Base-by-base conservation (phyloP, 1,140 invertebrate genomes). In the Drosophila bipectinata region DNA sequence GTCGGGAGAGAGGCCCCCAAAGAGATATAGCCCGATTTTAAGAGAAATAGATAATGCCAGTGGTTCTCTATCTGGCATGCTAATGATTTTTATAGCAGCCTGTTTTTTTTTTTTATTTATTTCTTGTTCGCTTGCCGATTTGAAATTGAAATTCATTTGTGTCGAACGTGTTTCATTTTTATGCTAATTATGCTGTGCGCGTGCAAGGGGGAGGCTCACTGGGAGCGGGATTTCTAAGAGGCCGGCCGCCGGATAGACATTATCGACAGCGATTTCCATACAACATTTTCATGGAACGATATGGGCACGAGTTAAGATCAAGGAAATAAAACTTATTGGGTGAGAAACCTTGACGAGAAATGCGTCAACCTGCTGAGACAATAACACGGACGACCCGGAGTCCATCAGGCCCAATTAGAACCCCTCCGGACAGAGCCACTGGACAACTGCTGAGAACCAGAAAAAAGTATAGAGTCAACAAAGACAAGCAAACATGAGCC, bases 131-230 rank as follows among this genome's bases (percentile, higher is more conserved):
- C 37, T 51, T 63, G 68, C 68, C 41, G 58, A 85, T 74, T 80
- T 57, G 18, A 74, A 80, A 85, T 77, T 85, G 47, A 78, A 85
- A 81, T 78, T 81, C 51, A 77, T 76, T 79, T 73, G 78, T 85
- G 82, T 78, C 51, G 72, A 75, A 82, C 81, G 73, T 85, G 77
- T 85, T 77, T 85, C 67, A 66, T 67, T 85, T 77, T 63, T 71
- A 85, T 84, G 68, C 47, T 74, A 80, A 84, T 84, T 84, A 84
- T 73, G 82, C 53, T 73, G 74, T 68, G 51, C 58, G 51, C 54
- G 61, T 75, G 55, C 34, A 61, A 54, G 6, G 15, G 41, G 18
- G 39, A 28, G 48, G 51, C 12, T 18, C 1, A 1, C 12, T 18
- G 32, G 39, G 41, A 49, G 15, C 28, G 28, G 12, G 14, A 4